Base-by-base conservation (phyloP, 2,888 invertebrate genomes). In the Drosophila phalerata region DNA sequence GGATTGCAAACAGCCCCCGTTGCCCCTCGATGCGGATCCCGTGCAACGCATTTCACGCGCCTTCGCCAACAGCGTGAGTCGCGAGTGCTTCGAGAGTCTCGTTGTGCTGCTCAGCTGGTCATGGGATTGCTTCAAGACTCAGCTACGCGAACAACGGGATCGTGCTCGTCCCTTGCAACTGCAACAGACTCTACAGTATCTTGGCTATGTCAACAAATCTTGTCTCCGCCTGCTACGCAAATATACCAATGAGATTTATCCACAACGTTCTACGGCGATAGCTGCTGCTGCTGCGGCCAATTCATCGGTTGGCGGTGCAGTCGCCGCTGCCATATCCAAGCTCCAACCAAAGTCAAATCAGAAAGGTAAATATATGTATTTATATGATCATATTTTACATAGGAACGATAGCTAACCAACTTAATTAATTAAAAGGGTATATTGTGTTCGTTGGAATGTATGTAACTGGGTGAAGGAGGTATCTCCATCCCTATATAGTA, bases 181-280 rank as follows among this genome's bases (percentile, higher is more conserved):
- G 19, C 94, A 94, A 91, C 94, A 94, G 64, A 97, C 98, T 83
- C 94, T 98, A 79, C 96, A 97, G 90, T 94, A 97, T 85, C 93
- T 98, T 43, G 97, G 97, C 49, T 98, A 97, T 91, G 96, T 98
- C 19, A 96, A 96, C 80, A 94, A 96, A 88, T 96, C 98, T 0
- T 96, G 96, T 90, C 93, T 98, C 64, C 94, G 98, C 52, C 93
- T 98, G 4, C 93, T 98, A 13, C 94, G 96, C 81, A 97, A 96
- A 22, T 98, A 97, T 89, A 96, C 96, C n/a, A 97, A 96, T 88
- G 97, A 98, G 93, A 96, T 98, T 68, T 98, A 98, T 92, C 98
- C 98, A 0, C 96, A 96, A 91, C 95, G 94, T 90, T 94, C 91
- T 5, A 70, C 83, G n/a, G 49, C 67, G 8, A 42, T 72, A 6